These are phyloP conservation scores for Acanthochromis polyacanthus DNA, from an alignment of 2,113 vertebrate species.

Conservation along the genomic window DNA sequence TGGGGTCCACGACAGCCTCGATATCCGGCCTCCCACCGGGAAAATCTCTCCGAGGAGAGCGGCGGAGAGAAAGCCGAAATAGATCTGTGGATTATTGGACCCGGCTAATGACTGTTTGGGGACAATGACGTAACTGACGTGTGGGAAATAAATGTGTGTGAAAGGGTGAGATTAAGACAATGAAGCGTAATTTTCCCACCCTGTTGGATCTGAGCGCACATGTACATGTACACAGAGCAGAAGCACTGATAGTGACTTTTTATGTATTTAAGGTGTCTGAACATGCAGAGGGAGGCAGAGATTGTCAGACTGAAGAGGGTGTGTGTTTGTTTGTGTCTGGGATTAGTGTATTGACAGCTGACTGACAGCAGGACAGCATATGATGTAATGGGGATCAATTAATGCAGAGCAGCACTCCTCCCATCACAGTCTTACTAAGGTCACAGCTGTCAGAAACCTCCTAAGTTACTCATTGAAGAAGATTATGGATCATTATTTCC, in stretches of 20 bases:
- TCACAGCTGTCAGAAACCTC: no score
- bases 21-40: constrained; percentile 61
- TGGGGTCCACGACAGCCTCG: constrained; percentile 56
- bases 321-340: background rate
- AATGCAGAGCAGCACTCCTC: constrained; percentile 28
- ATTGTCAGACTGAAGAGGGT: background rate
- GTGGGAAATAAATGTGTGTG: constrained; percentile 60
- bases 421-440: no score
- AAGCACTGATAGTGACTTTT: background rate
- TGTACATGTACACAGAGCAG: constrained; percentile 47
- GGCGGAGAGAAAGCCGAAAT: constrained; percentile 30
- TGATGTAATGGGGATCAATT: constrained; percentile 50
- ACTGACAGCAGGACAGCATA: constrained; percentile 1
- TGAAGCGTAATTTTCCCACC: constrained; percentile 48
- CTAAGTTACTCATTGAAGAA: no score
- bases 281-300: background rate
- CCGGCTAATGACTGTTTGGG: constrained; percentile 81
- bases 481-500: no score
- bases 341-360: constrained; percentile 18
- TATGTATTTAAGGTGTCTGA: background rate
- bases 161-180: constrained; percentile 38
- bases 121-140: constrained; percentile 43
- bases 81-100: constrained; percentile 44
- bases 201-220: constrained; percentile 5
- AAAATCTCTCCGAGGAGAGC: constrained; percentile 50